These are phyloP conservation scores for Stenodera caucasica DNA, from an alignment of 2,888 invertebrate species.

Conservation along the genomic window DNA sequence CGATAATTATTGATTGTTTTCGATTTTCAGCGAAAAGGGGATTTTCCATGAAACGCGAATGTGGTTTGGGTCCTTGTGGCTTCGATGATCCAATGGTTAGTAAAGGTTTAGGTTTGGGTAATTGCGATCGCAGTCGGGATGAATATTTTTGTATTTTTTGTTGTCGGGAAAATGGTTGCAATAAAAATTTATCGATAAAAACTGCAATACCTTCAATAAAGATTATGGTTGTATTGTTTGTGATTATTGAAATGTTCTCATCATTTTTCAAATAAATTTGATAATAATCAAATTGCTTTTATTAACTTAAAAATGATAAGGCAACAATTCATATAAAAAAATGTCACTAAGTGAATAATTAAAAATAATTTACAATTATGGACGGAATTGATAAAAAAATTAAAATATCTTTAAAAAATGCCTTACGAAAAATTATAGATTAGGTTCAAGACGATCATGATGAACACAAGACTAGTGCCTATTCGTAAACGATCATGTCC, in stretches of 20 bases:
- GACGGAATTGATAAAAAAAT: neutral
- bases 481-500: neutral
- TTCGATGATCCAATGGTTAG: conserved; percentile 53
- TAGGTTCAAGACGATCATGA: neutral
- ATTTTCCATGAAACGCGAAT: conserved; percentile 53
- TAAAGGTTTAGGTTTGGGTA: conserved; percentile 51
- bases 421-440: neutral
- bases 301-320: neutral
- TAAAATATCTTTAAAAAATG: too few species aligned
- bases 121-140: conserved; percentile 53
- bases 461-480: neutral
- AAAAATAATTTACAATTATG: neutral
- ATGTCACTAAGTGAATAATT: too few species aligned
- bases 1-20: conserved; percentile 15
- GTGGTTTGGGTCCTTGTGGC: conserved; percentile 55
- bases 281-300: neutral
- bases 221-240: neutral
- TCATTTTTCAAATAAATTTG: neutral
- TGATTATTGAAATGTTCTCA: neutral
- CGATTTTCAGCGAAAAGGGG: conserved; percentile 52
- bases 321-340: too few species aligned
- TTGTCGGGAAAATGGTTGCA: conserved; percentile 55
- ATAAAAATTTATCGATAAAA: conserved; percentile 40
- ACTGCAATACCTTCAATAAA: too few species aligned
- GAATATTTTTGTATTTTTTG: conserved; percentile 56